phyloP scores from a whole-genome alignment of 1,140 invertebrate genomes.

The Tetragnatha versicolor region DNA sequence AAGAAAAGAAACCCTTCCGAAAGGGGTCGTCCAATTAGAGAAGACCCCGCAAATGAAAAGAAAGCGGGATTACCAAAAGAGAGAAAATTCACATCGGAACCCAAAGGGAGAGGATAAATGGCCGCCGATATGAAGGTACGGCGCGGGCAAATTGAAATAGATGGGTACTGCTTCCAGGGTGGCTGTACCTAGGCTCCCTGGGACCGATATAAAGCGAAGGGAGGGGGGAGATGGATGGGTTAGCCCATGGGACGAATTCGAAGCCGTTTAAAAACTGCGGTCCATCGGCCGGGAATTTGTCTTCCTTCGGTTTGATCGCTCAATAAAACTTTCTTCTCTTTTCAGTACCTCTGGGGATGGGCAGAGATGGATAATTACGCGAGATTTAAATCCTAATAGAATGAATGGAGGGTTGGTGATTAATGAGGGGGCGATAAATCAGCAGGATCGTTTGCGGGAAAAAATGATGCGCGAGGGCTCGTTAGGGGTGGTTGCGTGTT shows the following conservation, averaged over 20 bases:
- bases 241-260: constrained; percentile 43
- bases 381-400: too few relatives aligned
- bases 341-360: neutral
- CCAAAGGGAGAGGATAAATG: constrained; percentile 42
- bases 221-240: constrained; percentile 20
- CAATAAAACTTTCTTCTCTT: too few relatives aligned
- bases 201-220: neutral
- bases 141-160: constrained; percentile 42
- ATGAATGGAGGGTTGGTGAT: too few relatives aligned
- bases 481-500: too few relatives aligned
- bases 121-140: constrained; percentile 38
- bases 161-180: constrained; percentile 15
- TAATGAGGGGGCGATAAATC: too few relatives aligned
- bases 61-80: too few relatives aligned
- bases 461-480: too few relatives aligned
- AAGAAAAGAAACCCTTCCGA: too few relatives aligned
- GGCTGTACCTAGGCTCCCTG: neutral
- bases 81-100: too few relatives aligned
- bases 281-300: constrained; percentile 32
- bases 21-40: too few relatives aligned
- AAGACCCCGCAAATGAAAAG: too few relatives aligned
- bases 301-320: constrained; percentile 39
- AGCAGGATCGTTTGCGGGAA: too few relatives aligned
- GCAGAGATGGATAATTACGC: neutral
- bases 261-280: constrained; percentile 47